Percentiles rank a stretch among this genome's conserved stretches.
Conservation (phyloP, 92 coral and sea anemone species). For the Palythoa grandis region DNA sequence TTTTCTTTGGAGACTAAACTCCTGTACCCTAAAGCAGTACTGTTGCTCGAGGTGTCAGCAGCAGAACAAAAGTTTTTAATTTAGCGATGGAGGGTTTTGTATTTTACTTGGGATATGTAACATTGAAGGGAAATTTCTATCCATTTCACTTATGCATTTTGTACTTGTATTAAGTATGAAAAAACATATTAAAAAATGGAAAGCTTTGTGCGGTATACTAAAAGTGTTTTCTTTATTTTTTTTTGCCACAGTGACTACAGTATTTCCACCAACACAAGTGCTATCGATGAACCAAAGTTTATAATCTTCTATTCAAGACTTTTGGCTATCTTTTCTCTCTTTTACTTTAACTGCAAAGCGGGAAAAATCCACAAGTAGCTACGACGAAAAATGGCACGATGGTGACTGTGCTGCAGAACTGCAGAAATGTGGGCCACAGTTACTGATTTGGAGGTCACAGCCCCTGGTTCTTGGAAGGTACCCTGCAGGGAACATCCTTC, state of each 20-base stretch:
- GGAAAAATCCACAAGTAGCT: slow-evolving; percentile 17
- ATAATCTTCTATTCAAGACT: slow-evolving; percentile 21
- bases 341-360: slow-evolving; percentile 21
- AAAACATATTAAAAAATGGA: neutral
- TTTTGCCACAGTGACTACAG: slow-evolving; percentile 2
- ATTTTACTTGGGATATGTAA: neutral
- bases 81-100: neutral
- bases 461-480: slow-evolving; percentile 13
- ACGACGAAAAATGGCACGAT: slow-evolving; percentile 42
- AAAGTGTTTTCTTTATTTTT: slow-evolving; percentile 9
- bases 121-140: slow-evolving; percentile 5
- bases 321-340: slow-evolving; percentile 16
- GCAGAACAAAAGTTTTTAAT: slow-evolving; percentile 2
- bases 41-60: neutral
- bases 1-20: neutral
- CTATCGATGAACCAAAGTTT: neutral
- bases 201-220: neutral
- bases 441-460: neutral
- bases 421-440: slow-evolving; percentile 38
- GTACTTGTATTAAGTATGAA: neutral
- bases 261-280: neutral
- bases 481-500: slow-evolving; percentile 31
- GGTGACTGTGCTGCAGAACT: slow-evolving; percentile 50
- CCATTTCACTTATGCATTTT: slow-evolving; percentile 5
- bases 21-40: slow-evolving; percentile 1